phyloP scores from a whole-genome alignment of 2,113 vertebrate species.

The Cephalopholis sonnerati region DNA sequence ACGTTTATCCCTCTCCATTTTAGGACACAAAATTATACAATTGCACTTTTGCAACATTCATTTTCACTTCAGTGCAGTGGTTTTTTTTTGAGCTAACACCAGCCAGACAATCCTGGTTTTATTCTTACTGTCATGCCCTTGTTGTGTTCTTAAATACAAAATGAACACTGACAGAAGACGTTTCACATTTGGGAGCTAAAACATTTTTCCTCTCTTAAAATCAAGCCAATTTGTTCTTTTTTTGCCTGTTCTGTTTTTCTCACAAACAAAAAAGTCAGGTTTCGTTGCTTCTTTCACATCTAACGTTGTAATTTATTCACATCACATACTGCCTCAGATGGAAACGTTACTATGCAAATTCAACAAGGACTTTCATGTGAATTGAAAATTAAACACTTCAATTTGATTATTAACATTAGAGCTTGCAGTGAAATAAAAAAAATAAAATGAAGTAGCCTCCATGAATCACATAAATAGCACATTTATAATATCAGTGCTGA shows the following conservation, averaged over 20 bases:
- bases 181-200: not conserved
- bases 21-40: not conserved
- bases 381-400: not conserved
- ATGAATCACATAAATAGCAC: slow-evolving; percentile 1
- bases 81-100: not conserved
- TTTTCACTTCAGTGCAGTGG: not conserved
- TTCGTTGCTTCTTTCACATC: not conserved
- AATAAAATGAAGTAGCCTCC: not conserved
- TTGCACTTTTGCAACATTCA: not conserved
- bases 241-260: not conserved
- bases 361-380: not conserved
- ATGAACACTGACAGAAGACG: slow-evolving; percentile 3
- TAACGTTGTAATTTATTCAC: not conserved
- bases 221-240: not conserved
- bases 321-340: not conserved
- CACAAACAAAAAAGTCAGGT: not conserved
- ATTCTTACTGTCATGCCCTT: not conserved
- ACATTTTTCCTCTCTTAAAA: not conserved
- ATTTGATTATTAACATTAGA: slow-evolving; percentile 2
- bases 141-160: slow-evolving; percentile 3
- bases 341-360: not conserved
- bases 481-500: not conserved
- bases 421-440: not conserved
- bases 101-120: not conserved
- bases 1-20: not conserved